phyloP scores from a whole-genome alignment of 2,888 invertebrate genomes.

The Micoletzkya japonica region DNA sequence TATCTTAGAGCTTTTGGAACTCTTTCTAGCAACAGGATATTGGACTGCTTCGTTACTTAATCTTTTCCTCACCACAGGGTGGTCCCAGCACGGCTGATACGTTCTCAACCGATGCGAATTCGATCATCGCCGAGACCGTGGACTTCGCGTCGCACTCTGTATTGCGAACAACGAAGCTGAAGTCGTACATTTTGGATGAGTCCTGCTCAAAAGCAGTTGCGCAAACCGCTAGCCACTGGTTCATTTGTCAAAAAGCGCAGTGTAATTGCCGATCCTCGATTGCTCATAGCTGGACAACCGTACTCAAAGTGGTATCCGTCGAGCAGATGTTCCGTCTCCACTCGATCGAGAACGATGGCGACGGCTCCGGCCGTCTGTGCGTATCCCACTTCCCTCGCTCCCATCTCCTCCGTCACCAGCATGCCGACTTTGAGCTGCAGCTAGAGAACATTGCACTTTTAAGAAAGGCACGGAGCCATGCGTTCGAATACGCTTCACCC shows the following conservation, averaged over 20 bases:
- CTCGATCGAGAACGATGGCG: slow-evolving; percentile 43
- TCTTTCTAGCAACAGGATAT: too few species aligned
- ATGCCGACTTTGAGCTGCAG: slow-evolving; percentile 78
- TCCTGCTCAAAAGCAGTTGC: too few species aligned
- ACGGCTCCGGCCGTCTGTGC: slow-evolving; percentile 45
- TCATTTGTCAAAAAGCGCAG: too few species aligned
- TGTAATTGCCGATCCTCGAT: too few species aligned
- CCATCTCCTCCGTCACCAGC: slow-evolving; percentile 38
- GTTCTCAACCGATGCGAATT: slow-evolving; percentile 34
- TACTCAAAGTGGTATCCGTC: slow-evolving; percentile 38
- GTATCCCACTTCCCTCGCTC: slow-evolving; percentile 34
- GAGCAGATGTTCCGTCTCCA: slow-evolving; percentile 41
- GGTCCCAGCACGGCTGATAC: slow-evolving; percentile 47
- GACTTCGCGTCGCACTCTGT: not conserved
- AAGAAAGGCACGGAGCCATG: too few species aligned
- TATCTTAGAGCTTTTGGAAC: too few species aligned
- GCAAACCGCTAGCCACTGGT: too few species aligned
- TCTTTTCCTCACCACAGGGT: slow-evolving; percentile 37
- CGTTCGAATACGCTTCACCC: too few species aligned
- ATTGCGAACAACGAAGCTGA: slow-evolving; percentile 4
- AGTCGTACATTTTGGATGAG: too few species aligned
- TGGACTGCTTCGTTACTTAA: too few species aligned
- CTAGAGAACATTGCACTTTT: too few species aligned
- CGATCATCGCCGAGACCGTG: slow-evolving; percentile 4
- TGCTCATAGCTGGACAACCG: too few species aligned